Percentiles rank a stretch among this genome's conserved stretches.
Evolutionary conservation across 2,888 invertebrate genomes (phyloP).

Genomic region (Drosophila atripex): DNA sequence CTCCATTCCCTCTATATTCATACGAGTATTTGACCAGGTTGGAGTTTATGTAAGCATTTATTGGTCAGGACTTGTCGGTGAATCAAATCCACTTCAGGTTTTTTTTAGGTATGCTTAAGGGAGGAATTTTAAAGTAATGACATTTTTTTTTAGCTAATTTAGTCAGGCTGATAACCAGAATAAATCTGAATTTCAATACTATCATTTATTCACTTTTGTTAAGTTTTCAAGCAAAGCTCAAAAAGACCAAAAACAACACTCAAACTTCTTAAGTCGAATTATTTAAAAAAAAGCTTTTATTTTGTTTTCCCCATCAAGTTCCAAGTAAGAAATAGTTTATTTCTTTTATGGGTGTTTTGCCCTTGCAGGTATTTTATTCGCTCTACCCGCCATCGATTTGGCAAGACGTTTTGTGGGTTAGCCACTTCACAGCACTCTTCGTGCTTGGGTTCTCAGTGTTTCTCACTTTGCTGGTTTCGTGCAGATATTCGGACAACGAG

Average conservation of each 20-base stretch:
- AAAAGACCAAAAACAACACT: background rate
- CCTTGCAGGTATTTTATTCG: constrained; percentile 9
- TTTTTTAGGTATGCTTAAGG: background rate
- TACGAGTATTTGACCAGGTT: constrained; percentile 20
- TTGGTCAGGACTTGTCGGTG: constrained; percentile 45
- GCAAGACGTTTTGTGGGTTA: constrained; percentile 37
- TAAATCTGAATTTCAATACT: background rate
- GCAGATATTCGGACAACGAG: constrained; percentile 55
- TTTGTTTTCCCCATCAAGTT: background rate
- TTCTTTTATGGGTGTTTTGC: constrained; percentile 17
- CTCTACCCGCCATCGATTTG: constrained; percentile 34
- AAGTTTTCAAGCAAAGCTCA: background rate
- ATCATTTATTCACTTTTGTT: background rate
- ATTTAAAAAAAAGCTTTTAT: background rate
- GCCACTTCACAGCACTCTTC: constrained; percentile 35
- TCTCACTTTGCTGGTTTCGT: constrained; percentile 32
- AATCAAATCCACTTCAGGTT: background rate
- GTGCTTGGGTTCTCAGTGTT: constrained; percentile 34
- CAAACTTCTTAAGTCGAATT: background rate
- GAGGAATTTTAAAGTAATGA: background rate
- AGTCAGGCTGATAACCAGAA: background rate
- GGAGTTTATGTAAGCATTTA: constrained; percentile 52
- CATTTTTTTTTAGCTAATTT: background rate
- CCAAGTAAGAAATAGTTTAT: constrained; percentile 2
- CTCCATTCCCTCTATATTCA: constrained; percentile 15